Evolutionary conservation across 2,113 vertebrate species (phyloP).

Genomic region (Nansenia antarctica): DNA sequence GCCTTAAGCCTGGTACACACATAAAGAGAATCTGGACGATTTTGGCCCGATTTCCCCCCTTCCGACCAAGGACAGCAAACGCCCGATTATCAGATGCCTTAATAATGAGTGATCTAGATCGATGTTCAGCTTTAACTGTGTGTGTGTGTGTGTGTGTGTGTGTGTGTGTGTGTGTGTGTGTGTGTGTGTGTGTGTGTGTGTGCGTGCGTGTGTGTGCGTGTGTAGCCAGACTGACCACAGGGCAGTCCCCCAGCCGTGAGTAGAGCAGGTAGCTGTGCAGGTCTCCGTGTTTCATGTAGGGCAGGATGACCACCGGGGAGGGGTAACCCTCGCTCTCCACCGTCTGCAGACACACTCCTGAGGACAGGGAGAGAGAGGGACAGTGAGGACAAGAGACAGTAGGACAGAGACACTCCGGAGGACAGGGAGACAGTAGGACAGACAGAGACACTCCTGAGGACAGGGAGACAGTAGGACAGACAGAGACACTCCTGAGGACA

Average conservation of each 20-base stretch:
- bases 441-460: too few relatives aligned
- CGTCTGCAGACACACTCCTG: conserved; percentile 91
- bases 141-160: neutral
- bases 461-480: too few relatives aligned
- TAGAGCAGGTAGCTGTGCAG: conserved; percentile 93
- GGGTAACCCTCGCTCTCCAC: conserved; percentile 90
- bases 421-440: neutral
- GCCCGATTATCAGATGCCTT: too few relatives aligned
- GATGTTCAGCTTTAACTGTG: too few relatives aligned
- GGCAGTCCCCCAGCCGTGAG: conserved; percentile 86
- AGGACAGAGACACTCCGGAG: neutral
- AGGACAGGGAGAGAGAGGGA: neutral
- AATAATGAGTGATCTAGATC: too few relatives aligned
- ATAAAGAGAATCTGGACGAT: too few relatives aligned
- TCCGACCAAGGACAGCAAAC: too few relatives aligned
- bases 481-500: too few relatives aligned
- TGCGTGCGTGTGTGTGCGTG: neutral
- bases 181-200: conserved; percentile 4
- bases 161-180: neutral
- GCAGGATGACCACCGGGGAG: conserved; percentile 89
- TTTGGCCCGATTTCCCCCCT: too few relatives aligned
- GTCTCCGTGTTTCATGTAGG: conserved; percentile 93
- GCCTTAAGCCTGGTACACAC: too few relatives aligned
- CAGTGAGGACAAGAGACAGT: conserved; percentile 5
- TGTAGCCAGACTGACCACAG: conserved; percentile 75